Conservation (phyloP, 2,888 invertebrate species). For the Tromatobia lineatoria region DNA sequence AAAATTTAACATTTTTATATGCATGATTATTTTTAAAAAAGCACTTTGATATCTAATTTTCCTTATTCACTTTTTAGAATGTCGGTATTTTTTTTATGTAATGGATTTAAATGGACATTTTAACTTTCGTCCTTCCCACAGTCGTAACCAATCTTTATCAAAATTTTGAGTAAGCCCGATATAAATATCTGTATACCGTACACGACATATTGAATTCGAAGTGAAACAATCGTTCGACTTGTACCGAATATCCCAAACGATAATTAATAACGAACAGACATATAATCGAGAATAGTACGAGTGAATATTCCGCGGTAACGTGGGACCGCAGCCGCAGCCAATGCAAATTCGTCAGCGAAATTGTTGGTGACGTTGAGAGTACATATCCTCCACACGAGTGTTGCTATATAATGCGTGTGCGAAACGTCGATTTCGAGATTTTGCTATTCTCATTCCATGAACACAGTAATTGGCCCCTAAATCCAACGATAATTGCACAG, state of each 20-base stretch:
- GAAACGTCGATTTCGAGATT: slow-evolving; percentile 44
- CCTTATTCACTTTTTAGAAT: too few relatives aligned
- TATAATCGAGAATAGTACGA: slow-evolving; percentile 13
- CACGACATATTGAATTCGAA: slow-evolving; percentile 9
- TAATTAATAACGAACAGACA: slow-evolving; percentile 43
- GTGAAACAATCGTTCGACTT: slow-evolving; percentile 45
- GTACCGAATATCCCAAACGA: slow-evolving; percentile 28
- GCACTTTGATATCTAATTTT: too few relatives aligned
- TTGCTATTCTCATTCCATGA: too few relatives aligned
- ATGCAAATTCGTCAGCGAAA: slow-evolving; percentile 50
- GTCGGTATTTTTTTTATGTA: too few relatives aligned
- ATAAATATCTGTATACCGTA: background rate
- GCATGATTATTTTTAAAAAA: too few relatives aligned
- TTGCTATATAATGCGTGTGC: slow-evolving; percentile 38
- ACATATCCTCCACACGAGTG: slow-evolving; percentile 39
- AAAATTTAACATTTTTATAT: too few relatives aligned
- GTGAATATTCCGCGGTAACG: slow-evolving; percentile 25
- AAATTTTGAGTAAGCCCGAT: too few relatives aligned
- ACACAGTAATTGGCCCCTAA: slow-evolving; percentile 7
- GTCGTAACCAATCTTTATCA: too few relatives aligned
- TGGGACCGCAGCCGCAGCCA: slow-evolving; percentile 19
- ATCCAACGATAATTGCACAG: slow-evolving; percentile 13
- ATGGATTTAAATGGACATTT: too few relatives aligned
- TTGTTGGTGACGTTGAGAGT: slow-evolving; percentile 72
- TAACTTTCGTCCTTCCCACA: too few relatives aligned